Conservation (phyloP, 37 sponge, comb jelly and placozoan genomes). For the Eunapius fragilis region DNA sequence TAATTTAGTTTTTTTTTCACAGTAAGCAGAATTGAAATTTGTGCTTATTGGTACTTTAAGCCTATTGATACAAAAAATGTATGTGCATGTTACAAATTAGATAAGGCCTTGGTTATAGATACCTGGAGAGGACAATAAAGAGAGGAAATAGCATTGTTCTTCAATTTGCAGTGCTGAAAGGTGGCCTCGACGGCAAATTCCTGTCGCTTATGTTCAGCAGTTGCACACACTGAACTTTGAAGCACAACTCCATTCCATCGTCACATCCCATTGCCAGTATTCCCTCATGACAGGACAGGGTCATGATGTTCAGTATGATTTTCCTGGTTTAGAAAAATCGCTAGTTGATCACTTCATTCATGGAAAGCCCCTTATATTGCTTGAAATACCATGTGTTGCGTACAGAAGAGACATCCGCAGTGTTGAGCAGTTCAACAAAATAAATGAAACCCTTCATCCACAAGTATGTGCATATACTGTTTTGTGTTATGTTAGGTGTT, state of each 20-base stretch:
- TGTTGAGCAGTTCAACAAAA: conserved; percentile 20
- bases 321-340: conserved; percentile 36
- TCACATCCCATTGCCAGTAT: conserved; percentile 46
- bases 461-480: background rate
- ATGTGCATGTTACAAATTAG: too few species aligned
- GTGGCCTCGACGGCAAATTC: background rate
- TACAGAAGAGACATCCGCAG: conserved; percentile 34
- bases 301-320: conserved; percentile 14
- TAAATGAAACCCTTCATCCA: conserved; percentile 10
- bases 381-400: conserved; percentile 1
- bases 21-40: too few species aligned
- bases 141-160: too few species aligned
- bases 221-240: conserved; percentile 40
- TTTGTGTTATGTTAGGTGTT: background rate
- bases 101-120: too few species aligned
- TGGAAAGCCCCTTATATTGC: conserved; percentile 22
- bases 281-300: conserved; percentile 38
- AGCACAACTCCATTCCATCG: conserved; percentile 21
- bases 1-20: too few species aligned
- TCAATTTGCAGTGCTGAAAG: too few species aligned
- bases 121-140: too few species aligned
- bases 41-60: too few species aligned
- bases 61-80: too few species aligned
- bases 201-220: conserved; percentile 6
- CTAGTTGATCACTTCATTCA: conserved; percentile 27